Percentiles rank a stretch among this genome's conserved stretches.
These are phyloP conservation scores for Rhodophaea formosa DNA, from an alignment of 2,888 invertebrate species.

Conservation along the genomic window DNA sequence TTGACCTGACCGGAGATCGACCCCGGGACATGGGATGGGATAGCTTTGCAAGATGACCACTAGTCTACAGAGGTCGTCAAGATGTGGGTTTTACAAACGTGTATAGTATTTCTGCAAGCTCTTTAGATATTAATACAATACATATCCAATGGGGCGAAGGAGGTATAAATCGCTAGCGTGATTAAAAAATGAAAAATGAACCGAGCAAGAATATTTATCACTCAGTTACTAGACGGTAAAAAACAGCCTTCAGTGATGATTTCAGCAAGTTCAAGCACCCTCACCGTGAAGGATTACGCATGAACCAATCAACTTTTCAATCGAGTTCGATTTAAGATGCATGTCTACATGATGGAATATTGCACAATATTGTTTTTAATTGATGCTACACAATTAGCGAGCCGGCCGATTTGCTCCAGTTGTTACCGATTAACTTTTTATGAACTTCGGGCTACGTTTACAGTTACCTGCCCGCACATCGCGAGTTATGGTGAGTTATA, in stretches of 20 bases:
- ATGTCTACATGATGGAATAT: slow-evolving; percentile 59
- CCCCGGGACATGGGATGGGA: too few species aligned
- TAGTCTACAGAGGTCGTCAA: too few species aligned
- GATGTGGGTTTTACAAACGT: too few species aligned
- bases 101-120: too few species aligned
- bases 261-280: slow-evolving; percentile 1
- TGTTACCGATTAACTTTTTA: slow-evolving; percentile 77
- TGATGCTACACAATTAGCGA: slow-evolving; percentile 64
- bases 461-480: slow-evolving; percentile 63
- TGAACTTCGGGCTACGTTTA: slow-evolving; percentile 60
- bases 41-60: too few species aligned
- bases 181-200: background rate
- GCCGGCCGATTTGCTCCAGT: slow-evolving; percentile 77
- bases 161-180: too few species aligned
- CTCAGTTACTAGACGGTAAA: background rate
- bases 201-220: background rate
- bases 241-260: background rate
- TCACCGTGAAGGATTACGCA: background rate
- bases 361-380: slow-evolving; percentile 73
- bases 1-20: too few species aligned
- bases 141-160: too few species aligned
- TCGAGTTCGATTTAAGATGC: slow-evolving; percentile 31
- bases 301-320: slow-evolving; percentile 15
- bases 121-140: too few species aligned
- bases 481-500: slow-evolving; percentile 60